Evolutionary conservation across 2,888 invertebrate species (phyloP), one percentile per base, ranked within the genome.

Genomic region (Deilephila elpenor): DNA sequence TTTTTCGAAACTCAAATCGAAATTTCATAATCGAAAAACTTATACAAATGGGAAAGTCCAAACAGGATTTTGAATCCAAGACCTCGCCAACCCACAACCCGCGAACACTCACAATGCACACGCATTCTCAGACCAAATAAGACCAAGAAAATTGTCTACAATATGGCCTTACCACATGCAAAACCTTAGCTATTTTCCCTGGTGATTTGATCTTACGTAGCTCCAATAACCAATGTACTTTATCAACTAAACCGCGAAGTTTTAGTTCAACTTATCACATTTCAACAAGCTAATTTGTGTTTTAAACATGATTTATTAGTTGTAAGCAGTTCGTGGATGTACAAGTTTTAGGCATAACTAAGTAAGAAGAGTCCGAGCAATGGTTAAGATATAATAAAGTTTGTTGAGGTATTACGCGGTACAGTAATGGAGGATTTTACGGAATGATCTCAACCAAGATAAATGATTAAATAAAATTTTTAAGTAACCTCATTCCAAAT

Each of bases 351-450:
- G 83, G 84, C 81, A 80, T 79, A 83, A 83, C 82, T 84, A 80
- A 81, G 85, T 84, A 85, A 84, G 85, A 84, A 82, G 85, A 83
- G 80, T 79, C 75, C 78, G 78, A 81, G 79, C 77, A 76, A 81
- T 78, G 79, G 84, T 82, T 83, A 83, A 82, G 84, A 84, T 79
- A 82, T 83, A 84, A 84, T 84, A 79, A 83, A 84, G 80, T 84
- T 85, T 78, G 17, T 60, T 17, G 64, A 14, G 37, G 11, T 44
- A 5, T 14, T 3, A 14, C 44, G 1, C 64, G 20, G 6, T 44
- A 20, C 44, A 64, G 11, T 20, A 37, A 37, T 64, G 20, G 3
- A 11, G 64, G 44, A n/a, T 3, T 64, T 8, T 11, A 11, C 5
- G 17, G 5, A 14, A 3, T 14, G 14, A 14, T 8, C n/a, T 2